Evolutionary conservation across 2,113 vertebrate genomes (phyloP), one percentile per base, ranked within the genome.

Genomic region (Danionella cerebrum): DNA sequence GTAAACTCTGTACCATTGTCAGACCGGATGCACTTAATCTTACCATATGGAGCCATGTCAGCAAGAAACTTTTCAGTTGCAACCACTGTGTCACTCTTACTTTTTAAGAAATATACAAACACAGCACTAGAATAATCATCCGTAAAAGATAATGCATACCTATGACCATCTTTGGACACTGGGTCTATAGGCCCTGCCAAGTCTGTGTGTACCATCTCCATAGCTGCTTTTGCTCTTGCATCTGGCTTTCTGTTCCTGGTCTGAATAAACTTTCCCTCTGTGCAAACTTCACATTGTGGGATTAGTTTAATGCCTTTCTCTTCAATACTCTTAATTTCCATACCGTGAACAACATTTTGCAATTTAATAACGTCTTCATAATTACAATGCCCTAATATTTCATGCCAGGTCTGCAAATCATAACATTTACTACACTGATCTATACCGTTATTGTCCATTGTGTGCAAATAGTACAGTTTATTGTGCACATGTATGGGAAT

Each of bases 101-200:
- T 29, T 24, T 71, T 71, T 5, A 68, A 10, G 16, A 79, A 73
- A 14, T 74, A 79, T 2, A 76, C 54, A 12, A 53, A 63, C 29
- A 76, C 21, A 14, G 65, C 14, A 35, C 71, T 35, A 2, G 74
- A 70, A 12, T 52, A 79, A 31, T 76, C 67, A 24, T 77, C 70
- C 16, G 67, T 77, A 6, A 70, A 75, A 45, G 63, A 45, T 9
- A 21, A 19, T 12, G 19, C 22, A 53, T 53, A 53, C 18, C 25
- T 53, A 29, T 53, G 5, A 5, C 52, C 52, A 11, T 55, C 31
- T 36, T 18, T 55, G 52, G 29, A 35, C 16, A 6, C 29, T 21
- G 18, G 33, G 5, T 1, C 29, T 31, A 55, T 55, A 0, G 31
- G 31, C 1, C 31, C 2, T 2, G 52, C 29, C 18, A 55, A 13